These are phyloP conservation scores for Empidonax traillii DNA, from an alignment of 2,113 vertebrate genomes.

Conservation along the genomic window DNA sequence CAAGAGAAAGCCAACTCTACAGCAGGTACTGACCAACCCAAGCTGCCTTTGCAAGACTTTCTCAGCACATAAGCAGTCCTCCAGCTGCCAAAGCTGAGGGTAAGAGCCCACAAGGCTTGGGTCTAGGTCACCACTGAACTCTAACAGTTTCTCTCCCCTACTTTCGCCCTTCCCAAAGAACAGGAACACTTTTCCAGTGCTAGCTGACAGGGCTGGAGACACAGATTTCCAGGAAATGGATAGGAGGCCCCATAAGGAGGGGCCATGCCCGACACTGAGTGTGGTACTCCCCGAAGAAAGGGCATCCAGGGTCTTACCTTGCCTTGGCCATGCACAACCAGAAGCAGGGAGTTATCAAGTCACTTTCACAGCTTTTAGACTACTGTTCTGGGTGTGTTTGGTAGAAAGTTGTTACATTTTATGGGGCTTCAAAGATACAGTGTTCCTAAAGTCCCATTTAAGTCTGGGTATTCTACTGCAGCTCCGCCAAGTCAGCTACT, in stretches of 20 bases:
- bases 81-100: neutral
- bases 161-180: neutral
- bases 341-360: neutral
- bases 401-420: neutral
- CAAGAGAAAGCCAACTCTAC: neutral
- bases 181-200: neutral
- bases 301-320: too few species aligned
- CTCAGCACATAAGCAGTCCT: accelerated
- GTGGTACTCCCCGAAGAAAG: neutral
- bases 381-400: neutral
- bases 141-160: neutral
- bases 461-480: neutral
- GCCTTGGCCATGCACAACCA: neutral
- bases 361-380: neutral
- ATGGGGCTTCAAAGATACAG: neutral
- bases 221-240: accelerated
- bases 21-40: neutral
- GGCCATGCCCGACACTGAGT: accelerated
- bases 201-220: neutral
- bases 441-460: neutral
- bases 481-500: neutral
- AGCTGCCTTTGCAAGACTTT: neutral
- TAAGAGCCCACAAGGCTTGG: neutral
- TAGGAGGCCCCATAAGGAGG: accelerated
- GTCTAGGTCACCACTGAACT: neutral